Conservation (phyloP, 2,113 vertebrate species). For the Heterocephalus glaber region DNA sequence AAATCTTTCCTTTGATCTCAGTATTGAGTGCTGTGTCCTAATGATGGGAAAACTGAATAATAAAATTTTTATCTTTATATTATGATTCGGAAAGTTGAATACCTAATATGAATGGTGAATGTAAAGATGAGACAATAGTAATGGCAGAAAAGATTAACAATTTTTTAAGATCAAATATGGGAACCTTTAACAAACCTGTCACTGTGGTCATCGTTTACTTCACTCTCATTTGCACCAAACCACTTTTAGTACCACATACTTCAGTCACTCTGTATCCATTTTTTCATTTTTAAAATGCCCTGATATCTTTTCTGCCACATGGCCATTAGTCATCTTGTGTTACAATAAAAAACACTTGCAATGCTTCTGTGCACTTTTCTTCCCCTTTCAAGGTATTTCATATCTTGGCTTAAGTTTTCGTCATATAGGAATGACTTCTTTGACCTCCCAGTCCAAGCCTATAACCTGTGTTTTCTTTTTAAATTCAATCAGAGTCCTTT, state of each 20-base stretch:
- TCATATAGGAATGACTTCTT: background rate
- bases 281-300: background rate
- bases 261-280: fast-evolving
- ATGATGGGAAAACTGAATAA: too few species aligned
- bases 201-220: background rate
- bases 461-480: background rate
- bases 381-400: background rate
- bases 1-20: background rate
- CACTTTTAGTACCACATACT: background rate
- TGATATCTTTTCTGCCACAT: background rate
- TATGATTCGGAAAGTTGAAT: background rate
- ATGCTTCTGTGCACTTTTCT: background rate
- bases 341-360: background rate
- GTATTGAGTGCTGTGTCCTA: too few species aligned
- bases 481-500: background rate
- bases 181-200: background rate
- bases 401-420: background rate
- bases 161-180: too few species aligned
- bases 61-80: background rate
- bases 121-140: background rate
- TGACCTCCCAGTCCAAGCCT: background rate
- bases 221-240: background rate
- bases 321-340: background rate
- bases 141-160: too few species aligned
- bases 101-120: background rate